A percentile compares a stretch with the other conserved stretches of the same genome.
Conservation (phyloP, 2,888 invertebrate genomes). For the Hofmannophila pseudospretella region DNA sequence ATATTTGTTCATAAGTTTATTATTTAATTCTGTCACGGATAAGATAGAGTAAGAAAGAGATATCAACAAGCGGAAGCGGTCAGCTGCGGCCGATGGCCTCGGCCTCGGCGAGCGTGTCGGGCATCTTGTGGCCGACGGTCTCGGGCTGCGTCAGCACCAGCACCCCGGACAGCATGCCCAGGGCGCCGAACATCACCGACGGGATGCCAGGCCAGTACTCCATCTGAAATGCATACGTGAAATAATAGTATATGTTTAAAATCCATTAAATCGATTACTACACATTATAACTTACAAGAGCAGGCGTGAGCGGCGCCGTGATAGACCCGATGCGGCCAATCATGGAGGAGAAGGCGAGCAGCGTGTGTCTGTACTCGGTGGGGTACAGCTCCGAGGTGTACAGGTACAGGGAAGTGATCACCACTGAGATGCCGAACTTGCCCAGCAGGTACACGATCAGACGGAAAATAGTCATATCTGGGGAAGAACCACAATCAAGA, state of each 20-base stretch:
- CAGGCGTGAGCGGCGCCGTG: constrained; percentile 82
- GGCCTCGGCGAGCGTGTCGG: constrained; percentile 79
- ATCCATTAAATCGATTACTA: too few relatives aligned
- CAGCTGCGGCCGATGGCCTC: constrained; percentile 36
- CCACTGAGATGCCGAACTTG: constrained; percentile 81
- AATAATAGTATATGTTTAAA: too few relatives aligned
- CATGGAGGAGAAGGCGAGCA: constrained; percentile 84
- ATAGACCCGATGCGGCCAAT: constrained; percentile 84
- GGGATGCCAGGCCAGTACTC: constrained; percentile 62
- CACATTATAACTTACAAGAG: constrained; percentile 76
- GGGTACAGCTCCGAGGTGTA: constrained; percentile 85
- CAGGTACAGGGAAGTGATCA: constrained; percentile 81
- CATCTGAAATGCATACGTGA: constrained; percentile 29
- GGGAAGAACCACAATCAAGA: too few relatives aligned
- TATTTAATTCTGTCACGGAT: too few relatives aligned
- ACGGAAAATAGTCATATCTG: constrained; percentile 48
- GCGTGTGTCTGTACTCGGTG: constrained; percentile 81
- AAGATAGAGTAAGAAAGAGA: too few relatives aligned
- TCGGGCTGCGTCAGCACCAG: constrained; percentile 80
- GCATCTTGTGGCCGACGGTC: constrained; percentile 77
- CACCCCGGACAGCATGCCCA: constrained; percentile 72
- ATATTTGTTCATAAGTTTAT: too few relatives aligned
- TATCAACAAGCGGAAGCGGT: neutral
- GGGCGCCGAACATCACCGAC: constrained; percentile 71
- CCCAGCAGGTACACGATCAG: constrained; percentile 77